Conservation (phyloP, 2,113 vertebrate genomes). For the Odontesthes bonariensis region DNA sequence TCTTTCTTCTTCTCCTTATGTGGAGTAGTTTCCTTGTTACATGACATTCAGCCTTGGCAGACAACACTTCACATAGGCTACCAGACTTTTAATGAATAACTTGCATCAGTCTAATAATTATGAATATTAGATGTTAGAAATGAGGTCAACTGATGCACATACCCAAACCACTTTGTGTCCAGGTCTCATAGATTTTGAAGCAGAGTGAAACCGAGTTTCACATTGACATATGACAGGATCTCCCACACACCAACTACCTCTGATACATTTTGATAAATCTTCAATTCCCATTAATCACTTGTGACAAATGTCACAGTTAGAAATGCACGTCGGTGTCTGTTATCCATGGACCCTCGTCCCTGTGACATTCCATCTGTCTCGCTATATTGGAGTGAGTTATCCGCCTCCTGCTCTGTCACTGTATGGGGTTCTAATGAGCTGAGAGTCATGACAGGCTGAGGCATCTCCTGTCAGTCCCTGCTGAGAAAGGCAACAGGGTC, state of each 20-base stretch:
- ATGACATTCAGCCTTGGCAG: conserved; percentile 36
- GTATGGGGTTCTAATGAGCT: conserved; percentile 72
- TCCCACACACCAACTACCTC: not conserved
- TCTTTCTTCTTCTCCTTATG: conserved; percentile 6
- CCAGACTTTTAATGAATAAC: conserved; percentile 39
- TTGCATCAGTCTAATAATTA: conserved; percentile 20
- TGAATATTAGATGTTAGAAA: conserved; percentile 8
- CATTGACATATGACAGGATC: not conserved
- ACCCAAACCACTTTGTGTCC: conserved; percentile 3
- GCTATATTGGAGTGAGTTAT: conserved; percentile 70
- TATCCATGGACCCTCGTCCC: conserved; percentile 48
- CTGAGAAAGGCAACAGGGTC: conserved; percentile 42
- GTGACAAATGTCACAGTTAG: conserved; percentile 48
- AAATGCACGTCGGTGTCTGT: conserved; percentile 48
- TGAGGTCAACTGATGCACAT: not conserved
- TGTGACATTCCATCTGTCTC: conserved; percentile 74
- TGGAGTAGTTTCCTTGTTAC: conserved; percentile 7
- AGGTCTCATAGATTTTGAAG: not conserved
- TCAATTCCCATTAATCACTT: conserved; percentile 35
- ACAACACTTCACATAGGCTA: conserved; percentile 30
- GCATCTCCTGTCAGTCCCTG: conserved; percentile 49
- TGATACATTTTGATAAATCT: conserved; percentile 28
- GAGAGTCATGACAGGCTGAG: conserved; percentile 65
- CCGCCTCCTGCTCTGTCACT: conserved; percentile 67
- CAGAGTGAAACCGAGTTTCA: conserved; percentile 4